A percentile compares a stretch with the other conserved stretches of the same genome.
Evolutionary conservation across 2,888 invertebrate species (phyloP).

Genomic region (Microchrysa polita): DNA sequence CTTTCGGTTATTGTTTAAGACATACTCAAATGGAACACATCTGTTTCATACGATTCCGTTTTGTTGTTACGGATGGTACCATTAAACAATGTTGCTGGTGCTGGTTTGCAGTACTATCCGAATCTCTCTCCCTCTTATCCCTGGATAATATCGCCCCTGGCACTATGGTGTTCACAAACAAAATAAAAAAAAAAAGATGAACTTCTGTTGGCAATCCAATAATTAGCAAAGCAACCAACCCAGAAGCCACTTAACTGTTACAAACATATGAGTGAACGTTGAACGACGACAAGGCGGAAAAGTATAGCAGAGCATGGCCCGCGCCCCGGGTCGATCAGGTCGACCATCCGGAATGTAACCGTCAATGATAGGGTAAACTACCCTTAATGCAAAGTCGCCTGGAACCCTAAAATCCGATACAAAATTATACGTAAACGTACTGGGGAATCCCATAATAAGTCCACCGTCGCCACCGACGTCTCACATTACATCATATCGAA

Average conservation of each 20-base stretch:
- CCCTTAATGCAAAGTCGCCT: constrained; percentile 29
- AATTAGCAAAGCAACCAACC: constrained; percentile 43
- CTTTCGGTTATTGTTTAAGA: constrained; percentile 16
- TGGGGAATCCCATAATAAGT: constrained; percentile 43
- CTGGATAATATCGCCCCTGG: constrained; percentile 29
- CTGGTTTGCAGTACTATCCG: not conserved
- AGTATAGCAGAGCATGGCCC: not conserved
- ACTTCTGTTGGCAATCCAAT: constrained; percentile 44
- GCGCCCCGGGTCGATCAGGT: constrained; percentile 12
- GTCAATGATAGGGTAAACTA: constrained; percentile 34
- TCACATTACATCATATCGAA: constrained; percentile 35
- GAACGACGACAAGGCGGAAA: not conserved
- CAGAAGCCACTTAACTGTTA: constrained; percentile 45
- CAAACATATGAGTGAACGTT: constrained; percentile 40
- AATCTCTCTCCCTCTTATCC: constrained; percentile 12
- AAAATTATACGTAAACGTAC: constrained; percentile 38
- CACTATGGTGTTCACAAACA: constrained; percentile 32
- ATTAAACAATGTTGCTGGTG: not conserved
- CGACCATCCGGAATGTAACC: not conserved
- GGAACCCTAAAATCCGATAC: constrained; percentile 44
- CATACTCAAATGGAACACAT: constrained; percentile 42
- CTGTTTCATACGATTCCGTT: constrained; percentile 29
- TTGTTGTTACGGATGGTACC: constrained; percentile 13
- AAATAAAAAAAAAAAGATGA: constrained; percentile 38
- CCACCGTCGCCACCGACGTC: not conserved